These are phyloP conservation scores for Schizaphis graminum DNA, from an alignment of 2,888 invertebrate species.

Conservation along the genomic window DNA sequence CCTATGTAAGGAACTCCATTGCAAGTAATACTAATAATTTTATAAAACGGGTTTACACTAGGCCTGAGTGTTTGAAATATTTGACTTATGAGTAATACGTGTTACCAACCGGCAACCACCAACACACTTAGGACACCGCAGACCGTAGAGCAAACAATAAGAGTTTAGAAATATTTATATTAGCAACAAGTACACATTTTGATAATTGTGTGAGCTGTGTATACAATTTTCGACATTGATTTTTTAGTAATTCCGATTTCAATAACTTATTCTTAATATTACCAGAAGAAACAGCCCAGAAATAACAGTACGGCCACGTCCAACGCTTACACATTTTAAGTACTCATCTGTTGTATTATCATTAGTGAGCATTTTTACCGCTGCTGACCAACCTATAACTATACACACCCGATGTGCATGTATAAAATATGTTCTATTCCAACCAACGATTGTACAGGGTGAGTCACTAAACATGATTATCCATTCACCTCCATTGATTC, in stretches of 20 bases:
- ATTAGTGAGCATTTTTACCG: no score
- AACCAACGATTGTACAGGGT: not conserved
- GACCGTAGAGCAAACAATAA: not conserved
- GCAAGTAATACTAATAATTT: not conserved
- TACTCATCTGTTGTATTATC: not conserved
- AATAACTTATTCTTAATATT: not conserved
- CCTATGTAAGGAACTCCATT: not conserved
- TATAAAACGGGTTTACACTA: not conserved
- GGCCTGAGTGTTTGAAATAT: not conserved
- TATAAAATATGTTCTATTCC: not conserved
- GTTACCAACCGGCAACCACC: not conserved
- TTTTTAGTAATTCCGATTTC: not conserved
- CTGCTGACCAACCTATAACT: not conserved
- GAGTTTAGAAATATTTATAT: not conserved
- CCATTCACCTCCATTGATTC: not conserved
- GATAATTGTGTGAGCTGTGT: not conserved
- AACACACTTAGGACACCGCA: not conserved
- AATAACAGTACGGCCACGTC: no score
- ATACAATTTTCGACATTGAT: not conserved
- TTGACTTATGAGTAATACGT: not conserved
- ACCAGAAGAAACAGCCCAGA: not conserved
- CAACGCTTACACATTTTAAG: no score
- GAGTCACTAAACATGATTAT: not conserved
- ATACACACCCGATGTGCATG: not conserved
- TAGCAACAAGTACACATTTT: not conserved